These are phyloP conservation scores for Galbula dea DNA, from an alignment of 2,113 vertebrate species.

Conservation along the genomic window DNA sequence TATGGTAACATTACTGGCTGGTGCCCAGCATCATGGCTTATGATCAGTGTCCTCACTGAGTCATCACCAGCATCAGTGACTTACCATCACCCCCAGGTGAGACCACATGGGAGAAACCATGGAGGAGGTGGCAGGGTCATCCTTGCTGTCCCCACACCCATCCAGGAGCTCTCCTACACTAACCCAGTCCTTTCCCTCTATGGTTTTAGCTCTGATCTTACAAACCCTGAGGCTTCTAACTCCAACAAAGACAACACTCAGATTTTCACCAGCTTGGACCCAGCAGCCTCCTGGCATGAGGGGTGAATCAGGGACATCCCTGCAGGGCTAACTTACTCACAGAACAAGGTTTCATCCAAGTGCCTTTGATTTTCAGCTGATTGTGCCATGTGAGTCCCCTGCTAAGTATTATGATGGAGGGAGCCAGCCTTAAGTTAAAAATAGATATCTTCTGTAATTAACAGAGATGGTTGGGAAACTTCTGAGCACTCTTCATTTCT, in stretches of 20 bases:
- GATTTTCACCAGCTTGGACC: neutral
- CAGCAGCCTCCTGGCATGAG: neutral
- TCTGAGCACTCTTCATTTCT: neutral
- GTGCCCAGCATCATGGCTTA: neutral
- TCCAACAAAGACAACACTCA: neutral
- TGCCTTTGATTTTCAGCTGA: neutral
- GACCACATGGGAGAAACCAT: neutral
- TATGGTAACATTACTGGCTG: neutral
- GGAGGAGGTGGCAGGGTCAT: neutral
- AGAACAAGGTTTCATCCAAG: neutral
- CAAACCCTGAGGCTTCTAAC: neutral
- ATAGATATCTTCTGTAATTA: neutral
- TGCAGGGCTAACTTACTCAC: neutral
- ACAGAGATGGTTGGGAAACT: neutral
- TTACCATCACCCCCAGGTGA: rapidly evolving
- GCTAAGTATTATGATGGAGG: neutral
- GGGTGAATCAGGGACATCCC: neutral
- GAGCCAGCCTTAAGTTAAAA: neutral
- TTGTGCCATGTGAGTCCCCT: neutral
- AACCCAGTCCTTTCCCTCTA: neutral
- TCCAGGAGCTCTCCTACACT: neutral
- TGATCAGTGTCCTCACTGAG: too few relatives aligned
- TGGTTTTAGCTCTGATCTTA: neutral
- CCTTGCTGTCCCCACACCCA: neutral
- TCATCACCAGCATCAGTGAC: too few relatives aligned